Base-by-base conservation (phyloP, 2,888 invertebrate genomes). In the Amiota mariae region DNA sequence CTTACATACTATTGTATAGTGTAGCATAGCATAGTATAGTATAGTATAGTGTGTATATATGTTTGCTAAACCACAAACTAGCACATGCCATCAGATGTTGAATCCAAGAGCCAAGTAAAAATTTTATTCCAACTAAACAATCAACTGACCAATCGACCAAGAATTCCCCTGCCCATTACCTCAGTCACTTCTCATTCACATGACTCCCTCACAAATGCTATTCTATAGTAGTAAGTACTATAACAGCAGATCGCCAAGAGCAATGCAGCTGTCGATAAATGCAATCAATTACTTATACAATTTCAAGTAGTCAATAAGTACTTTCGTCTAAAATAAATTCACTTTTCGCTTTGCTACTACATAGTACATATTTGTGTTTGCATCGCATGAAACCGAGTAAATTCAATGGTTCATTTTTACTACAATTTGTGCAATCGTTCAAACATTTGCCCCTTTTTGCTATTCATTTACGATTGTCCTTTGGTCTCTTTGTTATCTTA, bases 201-300 rank as follows among this genome's bases (percentile, higher is more conserved):
- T 59, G 59, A 15, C n/a, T 36, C 36, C 36, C 36, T 6, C 15
- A 54, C 59, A 59, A 20, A 51, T 18, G 59, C 3, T 1, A 36
- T 36, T 36, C 36, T 6, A 36, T 6, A 18, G 18, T 20, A 57
- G 4, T 57, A 1, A 57, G 1, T 20, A 9, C 59, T 18, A 59
- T 20, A 18, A 11, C 15, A 20, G 20, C 36, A 36, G 36, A 36
- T 59, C 4, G 48, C 66, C 48, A 48, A 12, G 12, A 66, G 66
- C 18, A 66, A 48, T 36, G 12, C 66, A 63, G 36, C 36, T 36
- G 63, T 47, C 63, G 46, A 63, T 63, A 63, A 54, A 36, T 63
- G 63, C 63, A 49, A 63, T 24, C 71, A 63, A 71, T 71, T 71
- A 63, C 71, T 63, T 72, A 64, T 72, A 72, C 72, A 72, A 66